A percentile compares a stretch with the other conserved stretches of the same genome.
These are phyloP conservation scores for Actinia tenebrosa DNA, from an alignment of 64 coral and sea anemone genomes.

Conservation along the genomic window DNA sequence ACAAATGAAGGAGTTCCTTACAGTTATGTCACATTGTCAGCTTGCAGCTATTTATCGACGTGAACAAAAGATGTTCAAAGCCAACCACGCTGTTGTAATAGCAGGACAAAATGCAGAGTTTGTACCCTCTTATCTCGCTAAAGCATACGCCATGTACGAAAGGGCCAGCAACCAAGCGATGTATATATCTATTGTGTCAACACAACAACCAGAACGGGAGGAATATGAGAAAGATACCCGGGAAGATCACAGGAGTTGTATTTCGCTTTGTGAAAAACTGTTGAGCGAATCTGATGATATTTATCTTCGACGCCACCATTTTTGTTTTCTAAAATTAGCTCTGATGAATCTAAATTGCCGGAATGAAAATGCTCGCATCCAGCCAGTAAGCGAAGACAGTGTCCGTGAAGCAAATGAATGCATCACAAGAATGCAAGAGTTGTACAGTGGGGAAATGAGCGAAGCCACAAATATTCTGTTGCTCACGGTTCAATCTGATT, in stretches of 20 bases:
- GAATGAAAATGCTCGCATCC: conserved; percentile 25
- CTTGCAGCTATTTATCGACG: conserved; percentile 51
- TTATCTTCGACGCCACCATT: conserved; percentile 51
- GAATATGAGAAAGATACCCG: conserved; percentile 12
- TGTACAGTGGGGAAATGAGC: conserved; percentile 12
- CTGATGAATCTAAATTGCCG: conserved; percentile 51
- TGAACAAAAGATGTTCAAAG: conserved; percentile 28
- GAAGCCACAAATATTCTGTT: conserved; percentile 41
- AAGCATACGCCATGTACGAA: conserved; percentile 46
- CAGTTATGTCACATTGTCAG: conserved; percentile 17
- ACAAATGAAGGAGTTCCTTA: conserved; percentile 14
- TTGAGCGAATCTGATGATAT: conserved; percentile 1
- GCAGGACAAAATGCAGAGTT: conserved; percentile 20
- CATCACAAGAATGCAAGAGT: neutral
- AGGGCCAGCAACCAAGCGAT: conserved; percentile 48
- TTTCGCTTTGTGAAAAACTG: conserved; percentile 33
- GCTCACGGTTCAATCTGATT: conserved; percentile 31
- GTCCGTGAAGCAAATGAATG: conserved; percentile 51
- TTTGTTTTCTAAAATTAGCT: conserved; percentile 46
- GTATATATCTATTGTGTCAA: neutral
- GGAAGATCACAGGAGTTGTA: conserved; percentile 25
- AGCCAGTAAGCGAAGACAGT: neutral
- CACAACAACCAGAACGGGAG: conserved; percentile 1
- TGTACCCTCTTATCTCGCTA: conserved; percentile 18
- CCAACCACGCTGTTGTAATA: neutral